Evolutionary conservation across 1,140 invertebrate species (phyloP).

Genomic region (Harpegnathos saltator): DNA sequence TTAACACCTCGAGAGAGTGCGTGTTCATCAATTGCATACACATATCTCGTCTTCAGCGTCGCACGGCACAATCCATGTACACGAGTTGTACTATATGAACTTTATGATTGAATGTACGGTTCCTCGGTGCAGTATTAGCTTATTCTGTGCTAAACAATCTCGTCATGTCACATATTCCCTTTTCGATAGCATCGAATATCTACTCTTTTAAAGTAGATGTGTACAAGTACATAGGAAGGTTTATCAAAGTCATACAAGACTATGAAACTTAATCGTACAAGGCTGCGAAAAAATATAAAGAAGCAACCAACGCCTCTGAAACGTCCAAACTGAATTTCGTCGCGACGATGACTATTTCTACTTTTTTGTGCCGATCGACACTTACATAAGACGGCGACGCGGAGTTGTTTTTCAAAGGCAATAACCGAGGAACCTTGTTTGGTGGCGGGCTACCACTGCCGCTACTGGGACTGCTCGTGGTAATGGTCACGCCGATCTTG

Average conservation of each 20-base stretch:
- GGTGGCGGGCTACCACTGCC: constrained; percentile 86
- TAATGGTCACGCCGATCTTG: constrained; percentile 95
- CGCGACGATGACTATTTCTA: background rate
- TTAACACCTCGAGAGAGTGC: no score
- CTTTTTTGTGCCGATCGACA: constrained; percentile 19
- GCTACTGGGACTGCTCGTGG: constrained; percentile 90
- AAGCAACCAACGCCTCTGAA: no score
- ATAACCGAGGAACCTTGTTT: constrained; percentile 85
- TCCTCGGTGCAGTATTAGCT: background rate
- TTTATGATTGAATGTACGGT: background rate
- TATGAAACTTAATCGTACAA: no score
- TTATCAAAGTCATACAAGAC: no score
- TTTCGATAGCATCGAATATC: no score
- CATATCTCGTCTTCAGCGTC: background rate
- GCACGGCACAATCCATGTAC: background rate
- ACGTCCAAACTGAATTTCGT: background rate
- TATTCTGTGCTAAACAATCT: background rate
- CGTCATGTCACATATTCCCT: no score
- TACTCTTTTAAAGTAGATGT: no score
- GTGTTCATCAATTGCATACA: no score
- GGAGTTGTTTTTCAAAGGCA: constrained; percentile 81
- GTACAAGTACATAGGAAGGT: no score
- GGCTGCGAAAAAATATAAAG: background rate
- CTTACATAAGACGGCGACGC: constrained; percentile 81
- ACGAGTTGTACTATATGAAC: background rate